Percentiles rank a stretch among this genome's conserved stretches.
phyloP scores from a whole-genome alignment of 2,113 vertebrate genomes.

The Chrysochloris asiatica region DNA sequence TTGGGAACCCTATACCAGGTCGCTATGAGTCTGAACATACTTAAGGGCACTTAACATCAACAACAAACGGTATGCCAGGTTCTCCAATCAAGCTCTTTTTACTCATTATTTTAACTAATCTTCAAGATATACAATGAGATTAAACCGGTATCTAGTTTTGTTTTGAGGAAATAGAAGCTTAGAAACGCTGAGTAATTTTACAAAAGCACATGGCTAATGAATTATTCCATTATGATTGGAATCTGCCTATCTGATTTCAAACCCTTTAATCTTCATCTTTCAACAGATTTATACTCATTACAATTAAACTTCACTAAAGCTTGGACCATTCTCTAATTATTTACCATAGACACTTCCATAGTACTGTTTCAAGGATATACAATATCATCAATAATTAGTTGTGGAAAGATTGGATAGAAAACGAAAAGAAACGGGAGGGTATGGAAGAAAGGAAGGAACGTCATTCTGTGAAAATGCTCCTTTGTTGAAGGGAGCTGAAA shows the following conservation, averaged over 20 bases:
- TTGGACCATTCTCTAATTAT: neutral
- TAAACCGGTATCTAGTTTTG: neutral
- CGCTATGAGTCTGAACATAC: too few relatives aligned
- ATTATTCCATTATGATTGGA: neutral
- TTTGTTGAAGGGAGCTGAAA: neutral
- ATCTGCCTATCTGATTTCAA: neutral
- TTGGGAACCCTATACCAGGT: too few relatives aligned
- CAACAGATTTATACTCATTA: accelerated
- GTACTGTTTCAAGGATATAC: neutral
- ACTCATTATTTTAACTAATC: conserved; percentile 5
- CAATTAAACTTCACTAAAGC: neutral
- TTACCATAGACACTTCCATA: neutral
- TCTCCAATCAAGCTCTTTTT: neutral
- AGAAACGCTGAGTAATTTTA: neutral
- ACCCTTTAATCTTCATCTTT: neutral
- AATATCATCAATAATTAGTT: neutral
- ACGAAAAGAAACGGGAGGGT: neutral
- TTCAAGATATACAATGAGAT: neutral
- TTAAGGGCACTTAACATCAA: too few relatives aligned
- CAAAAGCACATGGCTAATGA: neutral
- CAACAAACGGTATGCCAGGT: neutral
- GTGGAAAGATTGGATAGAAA: neutral
- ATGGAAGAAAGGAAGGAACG: neutral
- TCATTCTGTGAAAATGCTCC: neutral
- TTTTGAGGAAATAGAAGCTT: neutral